Base-by-base conservation (phyloP, 2,797 vertebrate species). In the Scolopax rusticola region DNA sequence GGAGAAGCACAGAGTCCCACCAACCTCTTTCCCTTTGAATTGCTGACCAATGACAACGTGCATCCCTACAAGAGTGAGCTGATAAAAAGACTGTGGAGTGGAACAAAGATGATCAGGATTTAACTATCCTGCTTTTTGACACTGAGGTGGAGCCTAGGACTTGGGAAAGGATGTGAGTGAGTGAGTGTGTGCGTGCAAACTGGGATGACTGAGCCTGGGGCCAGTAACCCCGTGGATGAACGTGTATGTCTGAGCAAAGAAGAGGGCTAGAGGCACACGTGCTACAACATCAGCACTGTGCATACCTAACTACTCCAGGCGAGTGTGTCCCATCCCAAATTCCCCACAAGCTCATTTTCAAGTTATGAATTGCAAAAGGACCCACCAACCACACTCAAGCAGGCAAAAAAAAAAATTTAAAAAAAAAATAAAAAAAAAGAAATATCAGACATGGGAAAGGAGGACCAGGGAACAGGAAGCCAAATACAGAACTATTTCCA, bases 401-500 rank as follows among this genome's bases (percentile, higher is more conserved):
- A 73, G 7, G 5, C 1, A 20, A 16, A 5, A n/a, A 11, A 8
- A 32, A 15, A n/a, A 43, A n/a, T 40, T 15, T 41, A 5, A 32
- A 12, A 30, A 38, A 36, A 6, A 2, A 15, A 33, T 33, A 41
- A 71, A 25, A 18, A 36, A 63, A 4, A 45, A 51, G 12, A 41
- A 63, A 30, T 21, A 60, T 63, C 64, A 93, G 81, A 74, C 48
- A 87, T 32, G 38, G 78, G 61, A 80, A 93, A 81, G 75, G 60
- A 91, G 53, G 67, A 57, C 57, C 68, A 61, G 15, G 87, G 91
- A 94, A 94, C 79, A 96, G 96, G 95, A 96, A 96, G 91, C 91
- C 84, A 92, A 96, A 94, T 54, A 87, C 90, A 93, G 73, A 96
- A 95, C 82, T 95, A 86, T 93, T 93, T 96, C 95, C 94, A 96